Conservation (phyloP, 2,113 vertebrate species). For the Lasiurus borealis region DNA sequence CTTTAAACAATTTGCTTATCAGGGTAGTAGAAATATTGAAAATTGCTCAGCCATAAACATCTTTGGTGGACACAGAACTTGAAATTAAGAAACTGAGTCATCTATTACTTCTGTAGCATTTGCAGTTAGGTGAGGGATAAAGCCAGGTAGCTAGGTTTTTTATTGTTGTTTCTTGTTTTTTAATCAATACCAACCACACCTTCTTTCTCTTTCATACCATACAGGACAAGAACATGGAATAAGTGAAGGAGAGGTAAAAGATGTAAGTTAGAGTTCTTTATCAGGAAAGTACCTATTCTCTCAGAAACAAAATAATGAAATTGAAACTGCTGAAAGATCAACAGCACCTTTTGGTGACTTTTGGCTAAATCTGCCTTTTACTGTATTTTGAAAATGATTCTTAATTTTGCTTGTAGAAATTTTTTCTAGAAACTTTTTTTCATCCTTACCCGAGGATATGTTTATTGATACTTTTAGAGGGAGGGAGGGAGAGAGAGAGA, state of each 20-base stretch:
- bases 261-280: neutral
- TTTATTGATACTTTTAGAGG: neutral
- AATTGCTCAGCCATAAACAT: neutral
- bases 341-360: neutral
- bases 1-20: conserved; percentile 10
- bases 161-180: neutral
- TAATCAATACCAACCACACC: neutral
- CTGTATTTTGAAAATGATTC: neutral
- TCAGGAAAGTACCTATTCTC: neutral
- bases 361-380: neutral
- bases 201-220: neutral
- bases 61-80: conserved; percentile 4
- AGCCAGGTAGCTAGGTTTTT: neutral
- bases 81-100: conserved; percentile 34
- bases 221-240: neutral
- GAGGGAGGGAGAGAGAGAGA: too few species aligned
- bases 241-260: neutral
- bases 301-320: conserved; percentile 19
- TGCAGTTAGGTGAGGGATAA: neutral
- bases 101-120: conserved; percentile 38
- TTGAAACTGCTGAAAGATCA: neutral
- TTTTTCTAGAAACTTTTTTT: conserved; percentile 27
- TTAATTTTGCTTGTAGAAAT: neutral
- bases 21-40: neutral
- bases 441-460: neutral